phyloP scores from a whole-genome alignment of 2,113 vertebrate genomes.

The Lutjanus erythropterus region DNA sequence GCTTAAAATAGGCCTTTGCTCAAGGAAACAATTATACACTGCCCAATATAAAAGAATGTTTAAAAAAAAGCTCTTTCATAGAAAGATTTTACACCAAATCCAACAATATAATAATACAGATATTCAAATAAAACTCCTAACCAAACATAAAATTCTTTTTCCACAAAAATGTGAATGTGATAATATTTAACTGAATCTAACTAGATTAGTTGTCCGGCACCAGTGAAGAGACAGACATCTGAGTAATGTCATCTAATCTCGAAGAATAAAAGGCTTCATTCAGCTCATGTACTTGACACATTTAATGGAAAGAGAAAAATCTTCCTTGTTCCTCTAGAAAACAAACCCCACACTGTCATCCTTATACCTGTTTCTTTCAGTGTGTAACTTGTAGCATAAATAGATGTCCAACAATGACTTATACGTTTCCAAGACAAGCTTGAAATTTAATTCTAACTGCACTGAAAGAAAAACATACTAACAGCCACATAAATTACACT shows the following conservation, averaged over 20 bases:
- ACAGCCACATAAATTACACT: not conserved
- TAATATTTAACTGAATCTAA: slow-evolving; percentile 25
- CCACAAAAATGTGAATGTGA: not conserved
- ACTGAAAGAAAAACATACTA: not conserved
- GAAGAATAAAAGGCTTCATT: slow-evolving; percentile 16
- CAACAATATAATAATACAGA: no score
- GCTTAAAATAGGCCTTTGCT: not conserved
- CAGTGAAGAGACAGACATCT: not conserved
- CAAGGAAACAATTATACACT: slow-evolving; percentile 15
- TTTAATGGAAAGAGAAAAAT: not conserved
- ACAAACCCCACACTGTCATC: not conserved
- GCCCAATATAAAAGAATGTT: not conserved
- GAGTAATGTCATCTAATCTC: not conserved
- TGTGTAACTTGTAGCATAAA: not conserved
- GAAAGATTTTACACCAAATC: not conserved
- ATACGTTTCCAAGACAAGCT: not conserved
- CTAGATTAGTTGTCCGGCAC: not conserved
- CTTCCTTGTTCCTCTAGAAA: not conserved
- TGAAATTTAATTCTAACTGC: not conserved
- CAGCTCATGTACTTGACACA: not conserved
- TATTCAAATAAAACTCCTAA: slow-evolving; percentile 6
- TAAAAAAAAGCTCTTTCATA: not conserved
- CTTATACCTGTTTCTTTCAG: not conserved
- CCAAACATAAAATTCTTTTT: not conserved
- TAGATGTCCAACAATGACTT: not conserved